phyloP scores from a whole-genome alignment of 2,888 invertebrate genomes.

The Euclidia mi region DNA sequence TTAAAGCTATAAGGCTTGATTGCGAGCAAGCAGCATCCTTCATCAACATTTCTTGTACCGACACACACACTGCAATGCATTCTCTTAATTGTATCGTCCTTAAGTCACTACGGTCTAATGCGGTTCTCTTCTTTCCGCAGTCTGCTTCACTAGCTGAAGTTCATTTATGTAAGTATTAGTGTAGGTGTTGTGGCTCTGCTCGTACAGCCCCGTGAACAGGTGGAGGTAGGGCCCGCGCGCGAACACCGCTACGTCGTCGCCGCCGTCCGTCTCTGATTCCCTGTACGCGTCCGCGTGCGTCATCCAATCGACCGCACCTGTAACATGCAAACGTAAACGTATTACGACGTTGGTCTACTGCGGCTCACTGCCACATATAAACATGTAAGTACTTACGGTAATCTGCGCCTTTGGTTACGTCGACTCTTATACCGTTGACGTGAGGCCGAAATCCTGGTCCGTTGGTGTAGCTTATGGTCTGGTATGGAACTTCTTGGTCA shows the following conservation, averaged over 20 bases:
- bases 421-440: slow-evolving; percentile 2
- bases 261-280: slow-evolving; percentile 92
- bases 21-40: too few species aligned
- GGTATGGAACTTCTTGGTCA: slow-evolving; percentile 88
- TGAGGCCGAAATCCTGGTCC: slow-evolving; percentile 89
- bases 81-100: too few species aligned
- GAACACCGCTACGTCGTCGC: slow-evolving; percentile 94
- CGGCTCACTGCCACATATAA: not conserved
- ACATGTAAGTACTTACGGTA: slow-evolving; percentile 4
- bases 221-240: slow-evolving; percentile 93
- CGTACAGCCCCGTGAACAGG: slow-evolving; percentile 93
- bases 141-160: too few species aligned
- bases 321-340: not conserved
- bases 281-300: slow-evolving; percentile 80
- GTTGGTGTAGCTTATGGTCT: slow-evolving; percentile 91
- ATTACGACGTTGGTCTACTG: not conserved
- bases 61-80: too few species aligned
- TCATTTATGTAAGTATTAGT: slow-evolving; percentile 93
- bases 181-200: slow-evolving; percentile 95
- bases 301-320: not conserved
- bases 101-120: too few species aligned
- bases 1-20: too few species aligned
- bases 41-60: too few species aligned
- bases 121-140: too few species aligned
- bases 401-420: not conserved